phyloP scores from a whole-genome alignment of 2,113 vertebrate genomes.

The Myrmophylax atrothorax region DNA sequence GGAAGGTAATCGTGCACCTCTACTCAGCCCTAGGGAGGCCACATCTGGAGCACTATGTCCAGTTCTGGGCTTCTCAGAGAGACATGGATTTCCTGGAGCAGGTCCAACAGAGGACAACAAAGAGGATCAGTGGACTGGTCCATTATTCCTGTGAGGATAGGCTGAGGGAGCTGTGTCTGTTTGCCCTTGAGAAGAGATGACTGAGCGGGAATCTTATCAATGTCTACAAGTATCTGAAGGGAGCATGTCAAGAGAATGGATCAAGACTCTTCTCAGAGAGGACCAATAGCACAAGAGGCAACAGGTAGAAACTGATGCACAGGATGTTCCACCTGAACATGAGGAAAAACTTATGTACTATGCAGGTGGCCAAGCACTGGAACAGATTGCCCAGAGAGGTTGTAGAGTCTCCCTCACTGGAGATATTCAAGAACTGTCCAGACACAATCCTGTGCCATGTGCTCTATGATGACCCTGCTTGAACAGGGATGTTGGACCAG shows the following conservation, averaged over 20 bases:
- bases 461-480: not conserved
- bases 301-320: not conserved
- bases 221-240: not conserved
- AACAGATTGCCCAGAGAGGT: not conserved
- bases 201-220: not conserved
- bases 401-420: not conserved
- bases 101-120: too few relatives aligned
- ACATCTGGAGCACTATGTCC: not conserved
- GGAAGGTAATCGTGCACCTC: not conserved
- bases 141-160: not conserved
- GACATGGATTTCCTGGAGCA: not conserved
- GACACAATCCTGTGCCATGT: too few relatives aligned
- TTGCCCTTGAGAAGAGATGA: rapidly evolving
- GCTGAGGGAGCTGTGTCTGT: not conserved
- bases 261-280: not conserved
- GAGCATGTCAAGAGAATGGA: not conserved
- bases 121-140: not conserved
- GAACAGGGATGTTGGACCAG: not conserved
- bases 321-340: not conserved
- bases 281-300: not conserved
- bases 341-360: not conserved
- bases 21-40: not conserved
- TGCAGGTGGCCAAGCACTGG: not conserved
- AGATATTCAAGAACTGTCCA: not conserved
- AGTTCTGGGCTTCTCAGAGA: not conserved